These are phyloP conservation scores for Lepidothrix coronata DNA, from an alignment of 2,113 vertebrate genomes.

Conservation along the genomic window DNA sequence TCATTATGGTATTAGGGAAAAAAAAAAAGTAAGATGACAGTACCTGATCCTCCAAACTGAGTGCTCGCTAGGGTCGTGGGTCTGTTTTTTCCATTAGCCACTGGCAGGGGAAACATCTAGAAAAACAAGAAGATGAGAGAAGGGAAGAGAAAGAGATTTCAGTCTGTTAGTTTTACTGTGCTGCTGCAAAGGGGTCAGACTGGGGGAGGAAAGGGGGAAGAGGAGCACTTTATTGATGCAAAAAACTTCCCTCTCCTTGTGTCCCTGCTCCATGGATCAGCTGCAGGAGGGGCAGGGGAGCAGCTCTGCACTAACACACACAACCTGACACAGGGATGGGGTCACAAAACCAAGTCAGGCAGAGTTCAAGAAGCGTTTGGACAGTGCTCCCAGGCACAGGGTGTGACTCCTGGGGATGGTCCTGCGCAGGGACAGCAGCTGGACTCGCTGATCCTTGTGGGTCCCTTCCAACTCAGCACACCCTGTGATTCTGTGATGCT, in stretches of 20 bases:
- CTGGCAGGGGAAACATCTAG: conserved; percentile 97
- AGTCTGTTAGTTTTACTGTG: conserved; percentile 23
- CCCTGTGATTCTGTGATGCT: not conserved
- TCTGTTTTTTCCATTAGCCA: conserved; percentile 95
- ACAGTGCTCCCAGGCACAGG: not conserved
- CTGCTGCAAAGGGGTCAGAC: not conserved
- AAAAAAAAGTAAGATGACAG: not conserved
- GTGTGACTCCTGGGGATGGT: not conserved
- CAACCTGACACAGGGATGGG: not conserved
- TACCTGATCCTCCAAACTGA: conserved; percentile 94
- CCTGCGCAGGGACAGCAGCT: not conserved
- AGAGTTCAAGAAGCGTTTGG: not conserved
- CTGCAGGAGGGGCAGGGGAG: not conserved
- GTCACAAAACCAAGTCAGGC: not conserved
- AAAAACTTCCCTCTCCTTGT: not conserved
- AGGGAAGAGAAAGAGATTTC: conserved; percentile 45
- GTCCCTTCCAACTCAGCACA: not conserved
- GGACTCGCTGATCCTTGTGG: not conserved
- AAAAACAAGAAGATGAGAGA: conserved; percentile 57
- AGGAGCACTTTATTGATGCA: not conserved
- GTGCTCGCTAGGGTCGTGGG: conserved; percentile 89
- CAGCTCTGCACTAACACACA: not conserved
- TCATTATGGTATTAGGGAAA: not conserved
- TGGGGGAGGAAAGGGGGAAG: not conserved
- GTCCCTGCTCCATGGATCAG: not conserved